Base-by-base conservation (phyloP, 1,140 invertebrate genomes). In the Monomorium pharaonis region DNA sequence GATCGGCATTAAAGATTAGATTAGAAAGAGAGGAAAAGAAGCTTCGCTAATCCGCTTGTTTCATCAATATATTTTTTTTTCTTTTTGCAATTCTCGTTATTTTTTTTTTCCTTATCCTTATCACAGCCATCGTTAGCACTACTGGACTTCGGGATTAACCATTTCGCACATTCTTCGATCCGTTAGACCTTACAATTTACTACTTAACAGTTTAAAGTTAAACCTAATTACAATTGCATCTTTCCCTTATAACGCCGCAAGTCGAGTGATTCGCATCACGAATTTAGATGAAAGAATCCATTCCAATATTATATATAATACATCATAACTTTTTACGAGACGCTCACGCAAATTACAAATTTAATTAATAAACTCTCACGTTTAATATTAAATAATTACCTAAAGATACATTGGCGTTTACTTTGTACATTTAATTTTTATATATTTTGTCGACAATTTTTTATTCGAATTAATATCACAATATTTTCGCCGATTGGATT, bases 91-190 rank as follows among this genome's bases (percentile, higher is more conserved):
- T 89, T 89, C 72, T 89, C 33, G 63, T 83, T 85, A 83, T 27
- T 90, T 58, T 88, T 27, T 90, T 58, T 88, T 81, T 91, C 62
- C 90, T 91, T 92, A 92, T 91, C 86, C 87, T 88, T 92, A 93
- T 93, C 92, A 93, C 92, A 93, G 92, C 91, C 92, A 92, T 93
- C 84, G 56, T 92, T 93, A 92, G 89, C 89, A 88, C 91, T 92
- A 92, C 88, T 84, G 87, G 86, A 91, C 87, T 89, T 91, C 85
- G 80, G 88, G 78, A 85, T 92, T 91, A 78, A 85, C 85, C 88
- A 86, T 90, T 89, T 87, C 88, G 70, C 67, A 85, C 87, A 76
- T 91, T 78, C 80, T 89, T 89, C 88, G 69, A 86, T 87, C 85
- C 77, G 42, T 91, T 91, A 74, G 21, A 86, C 78, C 77, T 91